Conservation (phyloP, 2,113 vertebrate genomes). For the Podarcis cretensis region DNA sequence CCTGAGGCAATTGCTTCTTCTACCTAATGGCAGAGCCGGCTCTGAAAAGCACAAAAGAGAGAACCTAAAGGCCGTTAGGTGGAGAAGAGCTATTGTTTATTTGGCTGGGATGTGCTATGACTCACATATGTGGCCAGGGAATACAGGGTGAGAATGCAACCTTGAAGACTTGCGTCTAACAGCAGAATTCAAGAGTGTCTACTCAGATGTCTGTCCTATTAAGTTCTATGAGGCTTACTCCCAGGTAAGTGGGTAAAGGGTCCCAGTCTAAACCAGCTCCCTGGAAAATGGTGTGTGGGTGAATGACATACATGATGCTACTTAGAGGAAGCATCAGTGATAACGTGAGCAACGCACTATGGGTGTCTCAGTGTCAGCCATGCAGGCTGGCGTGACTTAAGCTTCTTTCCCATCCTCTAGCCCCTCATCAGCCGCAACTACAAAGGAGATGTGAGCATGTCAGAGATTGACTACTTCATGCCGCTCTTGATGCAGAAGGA, state of each 20-base stretch:
- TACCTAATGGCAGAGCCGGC: no score
- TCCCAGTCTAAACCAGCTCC: background rate
- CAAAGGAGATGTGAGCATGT: conserved; percentile 90
- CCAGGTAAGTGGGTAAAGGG: background rate
- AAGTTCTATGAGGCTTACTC: background rate
- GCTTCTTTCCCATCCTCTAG: conserved; percentile 60
- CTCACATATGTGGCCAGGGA: background rate
- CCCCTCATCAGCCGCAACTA: conserved; percentile 94
- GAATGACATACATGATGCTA: background rate
- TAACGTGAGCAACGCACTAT: background rate
- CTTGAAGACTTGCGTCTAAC: background rate
- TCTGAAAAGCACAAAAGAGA: background rate
- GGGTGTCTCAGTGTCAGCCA: background rate
- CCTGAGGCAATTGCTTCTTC: no score
- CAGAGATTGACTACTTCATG: conserved; percentile 91
- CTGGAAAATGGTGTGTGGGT: background rate
- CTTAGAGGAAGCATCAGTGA: background rate
- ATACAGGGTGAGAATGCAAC: background rate
- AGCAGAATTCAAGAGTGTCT: background rate
- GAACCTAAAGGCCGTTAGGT: background rate
- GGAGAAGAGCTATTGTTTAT: background rate
- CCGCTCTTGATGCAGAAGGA: conserved; percentile 87
- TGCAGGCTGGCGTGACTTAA: background rate
- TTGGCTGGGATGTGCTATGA: background rate
- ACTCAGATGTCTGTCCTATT: background rate